Conservation (phyloP, 2,797 vertebrate genomes). For the Potorous gilbertii region DNA sequence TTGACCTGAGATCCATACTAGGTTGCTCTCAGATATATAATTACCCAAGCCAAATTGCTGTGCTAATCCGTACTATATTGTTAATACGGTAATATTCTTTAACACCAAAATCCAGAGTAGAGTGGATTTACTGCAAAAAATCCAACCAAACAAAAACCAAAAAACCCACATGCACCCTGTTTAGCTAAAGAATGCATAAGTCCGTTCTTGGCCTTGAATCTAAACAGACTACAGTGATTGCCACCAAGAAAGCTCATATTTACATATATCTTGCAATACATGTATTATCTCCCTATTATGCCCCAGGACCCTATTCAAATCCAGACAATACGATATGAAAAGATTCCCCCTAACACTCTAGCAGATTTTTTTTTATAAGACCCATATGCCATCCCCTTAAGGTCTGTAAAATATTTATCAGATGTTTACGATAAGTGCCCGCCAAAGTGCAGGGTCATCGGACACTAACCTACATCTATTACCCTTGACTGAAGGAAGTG, state of each 20-base stretch:
- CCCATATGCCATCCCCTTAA: constrained; percentile 77
- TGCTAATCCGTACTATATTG: constrained; percentile 74
- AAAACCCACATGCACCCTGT: constrained; percentile 7
- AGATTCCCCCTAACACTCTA: constrained; percentile 66
- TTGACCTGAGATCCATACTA: constrained; percentile 78
- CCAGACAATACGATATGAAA: constrained; percentile 80
- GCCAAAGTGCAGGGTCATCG: constrained; percentile 64
- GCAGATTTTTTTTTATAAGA: constrained; percentile 64
- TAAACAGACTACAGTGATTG: constrained; percentile 67
- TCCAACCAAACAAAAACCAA: background rate
- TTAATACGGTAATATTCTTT: constrained; percentile 76
- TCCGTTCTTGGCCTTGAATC: constrained; percentile 66
- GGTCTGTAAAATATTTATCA: constrained; percentile 81
- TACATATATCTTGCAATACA: constrained; percentile 79
- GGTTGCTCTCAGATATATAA: constrained; percentile 79
- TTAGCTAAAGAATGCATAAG: constrained; percentile 59
- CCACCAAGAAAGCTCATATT: constrained; percentile 73
- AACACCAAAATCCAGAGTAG: constrained; percentile 64
- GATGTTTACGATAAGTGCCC: constrained; percentile 63
- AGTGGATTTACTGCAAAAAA: constrained; percentile 24
- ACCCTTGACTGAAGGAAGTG: constrained; percentile 14
- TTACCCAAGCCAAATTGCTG: constrained; percentile 74
- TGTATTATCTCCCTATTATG: constrained; percentile 78
- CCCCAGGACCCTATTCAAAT: constrained; percentile 75
- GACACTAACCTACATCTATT: constrained; percentile 13